Evolutionary conservation across 2,888 invertebrate genomes (phyloP).

Genomic region (Lepidocyrtinus sp.): DNA sequence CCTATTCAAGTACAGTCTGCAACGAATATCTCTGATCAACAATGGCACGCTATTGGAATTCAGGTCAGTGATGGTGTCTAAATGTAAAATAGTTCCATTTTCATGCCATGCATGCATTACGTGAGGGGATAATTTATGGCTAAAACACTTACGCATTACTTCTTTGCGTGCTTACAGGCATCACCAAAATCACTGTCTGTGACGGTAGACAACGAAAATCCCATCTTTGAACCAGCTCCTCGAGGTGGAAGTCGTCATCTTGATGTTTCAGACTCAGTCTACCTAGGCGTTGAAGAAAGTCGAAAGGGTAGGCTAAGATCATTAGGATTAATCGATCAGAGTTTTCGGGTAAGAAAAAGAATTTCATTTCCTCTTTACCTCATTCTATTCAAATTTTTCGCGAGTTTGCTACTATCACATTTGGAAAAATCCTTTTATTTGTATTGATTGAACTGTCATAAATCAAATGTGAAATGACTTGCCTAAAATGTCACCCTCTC

Average conservation of each 20-base stretch:
- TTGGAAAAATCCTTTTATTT: neutral
- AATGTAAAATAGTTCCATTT: too few species aligned
- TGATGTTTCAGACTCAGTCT: conserved; percentile 69
- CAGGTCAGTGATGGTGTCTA: conserved; percentile 62
- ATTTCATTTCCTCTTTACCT: conserved; percentile 44
- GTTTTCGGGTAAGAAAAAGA: conserved; percentile 67
- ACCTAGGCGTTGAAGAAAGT: conserved; percentile 68
- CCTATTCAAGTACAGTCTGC: conserved; percentile 66
- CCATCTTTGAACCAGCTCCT: conserved; percentile 63
- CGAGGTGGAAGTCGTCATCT: conserved; percentile 69
- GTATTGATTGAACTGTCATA: neutral
- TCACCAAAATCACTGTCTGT: conserved; percentile 66
- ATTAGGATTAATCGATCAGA: conserved; percentile 69
- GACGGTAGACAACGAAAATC: conserved; percentile 68
- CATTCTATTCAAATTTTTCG: neutral
- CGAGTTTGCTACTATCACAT: too few species aligned
- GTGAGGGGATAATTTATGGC: too few species aligned
- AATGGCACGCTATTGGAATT: conserved; percentile 65
- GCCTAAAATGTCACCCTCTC: too few species aligned
- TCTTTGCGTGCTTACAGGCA: too few species aligned
- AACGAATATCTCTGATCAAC: conserved; percentile 63
- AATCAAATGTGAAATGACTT: too few species aligned
- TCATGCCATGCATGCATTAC: too few species aligned
- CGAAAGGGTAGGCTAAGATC: conserved; percentile 59
- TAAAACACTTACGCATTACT: too few species aligned